Percentiles rank a stretch among this genome's conserved stretches.
Conservation (phyloP, 2,888 invertebrate genomes). For the Platerodrilus igneus region DNA sequence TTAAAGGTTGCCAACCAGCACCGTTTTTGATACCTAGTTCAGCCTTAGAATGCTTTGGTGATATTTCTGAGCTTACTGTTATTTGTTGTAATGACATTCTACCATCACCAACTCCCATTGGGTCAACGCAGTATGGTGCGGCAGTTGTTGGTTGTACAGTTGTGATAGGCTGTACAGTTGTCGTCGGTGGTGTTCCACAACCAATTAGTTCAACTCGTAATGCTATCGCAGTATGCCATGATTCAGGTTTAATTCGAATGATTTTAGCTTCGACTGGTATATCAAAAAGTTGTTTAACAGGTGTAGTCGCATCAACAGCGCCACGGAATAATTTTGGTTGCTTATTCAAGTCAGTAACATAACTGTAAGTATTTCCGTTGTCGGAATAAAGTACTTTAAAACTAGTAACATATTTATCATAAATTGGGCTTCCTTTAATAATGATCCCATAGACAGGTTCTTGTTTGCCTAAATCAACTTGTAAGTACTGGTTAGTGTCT, state of each 20-base stretch:
- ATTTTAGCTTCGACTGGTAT: conserved; percentile 71
- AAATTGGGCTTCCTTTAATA: conserved; percentile 64
- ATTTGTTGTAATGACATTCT: conserved; percentile 61
- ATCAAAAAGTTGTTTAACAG: conserved; percentile 61
- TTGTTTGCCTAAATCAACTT: conserved; percentile 55
- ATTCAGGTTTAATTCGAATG: conserved; percentile 66
- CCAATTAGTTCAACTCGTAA: conserved; percentile 72
- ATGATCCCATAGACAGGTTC: conserved; percentile 71
- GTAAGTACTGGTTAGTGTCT: conserved; percentile 64
- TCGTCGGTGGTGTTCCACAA: conserved; percentile 49
- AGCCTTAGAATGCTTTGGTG: conserved; percentile 43
- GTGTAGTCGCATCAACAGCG: conserved; percentile 57
- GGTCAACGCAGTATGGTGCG: conserved; percentile 57
- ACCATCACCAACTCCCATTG: conserved; percentile 66
- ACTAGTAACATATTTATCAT: conserved; percentile 71
- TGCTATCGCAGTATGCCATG: conserved; percentile 65
- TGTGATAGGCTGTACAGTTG: conserved; percentile 8
- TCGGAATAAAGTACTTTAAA: conserved; percentile 69
- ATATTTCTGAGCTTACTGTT: conserved; percentile 56
- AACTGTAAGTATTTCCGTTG: conserved; percentile 59
- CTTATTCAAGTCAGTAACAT: conserved; percentile 49
- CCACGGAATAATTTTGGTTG: conserved; percentile 67
- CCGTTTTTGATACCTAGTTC: conserved; percentile 50
- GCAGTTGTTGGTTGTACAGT: too few species aligned
- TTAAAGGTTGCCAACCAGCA: conserved; percentile 62